Conservation (phyloP, 2,888 invertebrate species). For the Ctena decussata region DNA sequence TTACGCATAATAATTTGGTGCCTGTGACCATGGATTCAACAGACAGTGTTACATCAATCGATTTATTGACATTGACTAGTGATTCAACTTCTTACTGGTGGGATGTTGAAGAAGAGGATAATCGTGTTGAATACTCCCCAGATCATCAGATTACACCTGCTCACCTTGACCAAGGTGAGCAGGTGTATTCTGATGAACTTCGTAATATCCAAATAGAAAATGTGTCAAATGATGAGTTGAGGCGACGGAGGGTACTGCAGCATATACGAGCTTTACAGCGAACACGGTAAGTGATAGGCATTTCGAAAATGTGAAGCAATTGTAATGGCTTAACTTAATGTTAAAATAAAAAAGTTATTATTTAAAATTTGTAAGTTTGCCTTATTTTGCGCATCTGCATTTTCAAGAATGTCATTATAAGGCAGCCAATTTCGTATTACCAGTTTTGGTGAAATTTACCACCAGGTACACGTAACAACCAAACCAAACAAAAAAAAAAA, state of each 20-base stretch:
- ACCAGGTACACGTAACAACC: no score
- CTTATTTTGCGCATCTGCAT: no score
- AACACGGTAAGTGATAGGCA: constrained; percentile 53
- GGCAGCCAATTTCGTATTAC: no score
- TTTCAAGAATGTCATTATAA: no score
- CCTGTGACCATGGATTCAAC: neutral
- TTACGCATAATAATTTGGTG: constrained; percentile 21
- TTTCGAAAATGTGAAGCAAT: no score
- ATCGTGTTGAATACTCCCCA: neutral
- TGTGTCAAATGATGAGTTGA: constrained; percentile 48
- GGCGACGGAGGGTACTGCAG: constrained; percentile 45
- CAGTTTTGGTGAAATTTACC: no score
- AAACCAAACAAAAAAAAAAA: no score
- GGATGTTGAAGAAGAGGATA: constrained; percentile 49
- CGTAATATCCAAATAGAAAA: constrained; percentile 50
- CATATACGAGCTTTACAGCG: constrained; percentile 55
- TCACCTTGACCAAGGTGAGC: neutral
- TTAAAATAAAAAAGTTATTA: no score
- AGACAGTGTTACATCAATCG: neutral
- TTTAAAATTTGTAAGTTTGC: no score
- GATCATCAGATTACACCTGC: no score
- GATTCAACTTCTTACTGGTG: constrained; percentile 72
- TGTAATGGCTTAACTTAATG: no score
- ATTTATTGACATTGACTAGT: constrained; percentile 41
- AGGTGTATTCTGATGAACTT: constrained; percentile 16